Evolutionary conservation across 2,113 vertebrate genomes (phyloP).

Genomic region (Chroicocephalus ridibundus): DNA sequence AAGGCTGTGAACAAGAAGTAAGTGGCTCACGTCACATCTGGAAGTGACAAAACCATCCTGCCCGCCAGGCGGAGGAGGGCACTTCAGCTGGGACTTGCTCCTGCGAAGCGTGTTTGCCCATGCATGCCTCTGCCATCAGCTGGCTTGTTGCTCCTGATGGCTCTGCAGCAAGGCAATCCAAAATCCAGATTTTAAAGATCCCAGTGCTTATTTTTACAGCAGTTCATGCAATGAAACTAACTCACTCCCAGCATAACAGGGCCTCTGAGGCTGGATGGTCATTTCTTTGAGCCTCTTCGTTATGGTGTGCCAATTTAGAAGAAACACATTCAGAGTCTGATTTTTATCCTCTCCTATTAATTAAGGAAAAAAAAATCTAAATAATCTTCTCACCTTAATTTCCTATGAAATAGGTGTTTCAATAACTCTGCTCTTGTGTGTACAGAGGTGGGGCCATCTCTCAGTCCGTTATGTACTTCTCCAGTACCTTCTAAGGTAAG

Average conservation of each 20-base stretch:
- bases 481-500: background rate
- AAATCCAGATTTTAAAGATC: background rate
- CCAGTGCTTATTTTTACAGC: background rate
- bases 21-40: constrained; percentile 7
- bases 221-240: background rate
- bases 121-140: background rate
- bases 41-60: background rate
- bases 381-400: background rate
- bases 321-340: background rate
- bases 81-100: background rate
- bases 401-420: background rate
- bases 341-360: background rate
- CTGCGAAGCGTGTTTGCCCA: fast-evolving
- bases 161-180: background rate
- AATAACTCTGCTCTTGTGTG: background rate
- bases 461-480: background rate
- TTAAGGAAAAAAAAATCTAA: background rate
- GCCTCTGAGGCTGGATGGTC: background rate
- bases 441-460: background rate
- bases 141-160: background rate
- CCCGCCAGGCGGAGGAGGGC: background rate
- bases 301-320: background rate
- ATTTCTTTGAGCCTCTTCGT: background rate
- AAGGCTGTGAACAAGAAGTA: background rate
- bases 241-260: background rate